Percentiles rank a stretch among this genome's conserved stretches.
These are phyloP conservation scores for Centrocercus urophasianus DNA, from an alignment of 2,113 vertebrate species.

Conservation along the genomic window DNA sequence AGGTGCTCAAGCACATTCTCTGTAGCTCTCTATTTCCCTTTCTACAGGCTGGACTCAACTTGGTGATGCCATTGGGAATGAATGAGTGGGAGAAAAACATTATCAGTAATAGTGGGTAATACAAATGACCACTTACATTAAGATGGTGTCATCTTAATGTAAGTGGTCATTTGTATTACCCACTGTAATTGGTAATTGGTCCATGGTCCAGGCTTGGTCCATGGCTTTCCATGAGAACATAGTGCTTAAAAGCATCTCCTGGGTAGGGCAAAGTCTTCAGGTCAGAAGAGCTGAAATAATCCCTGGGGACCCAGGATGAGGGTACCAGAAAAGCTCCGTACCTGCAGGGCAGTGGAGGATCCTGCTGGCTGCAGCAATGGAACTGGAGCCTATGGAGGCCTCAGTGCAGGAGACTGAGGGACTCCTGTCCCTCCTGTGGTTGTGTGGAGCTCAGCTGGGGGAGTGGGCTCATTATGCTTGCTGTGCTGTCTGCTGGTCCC, in stretches of 20 bases:
- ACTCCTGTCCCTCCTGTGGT: neutral
- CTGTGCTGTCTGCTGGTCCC: neutral
- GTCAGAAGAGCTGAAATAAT: neutral
- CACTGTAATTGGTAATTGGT: too few relatives aligned
- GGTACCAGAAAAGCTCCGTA: neutral
- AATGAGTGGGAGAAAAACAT: neutral
- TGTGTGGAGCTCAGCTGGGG: neutral
- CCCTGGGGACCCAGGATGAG: neutral
- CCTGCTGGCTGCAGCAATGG: neutral
- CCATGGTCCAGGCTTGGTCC: fast-evolving
- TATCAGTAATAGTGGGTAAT: neutral
- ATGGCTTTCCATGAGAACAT: neutral
- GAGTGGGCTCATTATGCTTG: neutral
- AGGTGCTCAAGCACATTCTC: neutral
- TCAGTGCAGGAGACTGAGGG: neutral
- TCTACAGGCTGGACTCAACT: neutral
- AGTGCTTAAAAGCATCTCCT: neutral
- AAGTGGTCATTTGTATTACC: too few relatives aligned
- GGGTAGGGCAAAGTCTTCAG: neutral
- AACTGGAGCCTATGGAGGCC: neutral
- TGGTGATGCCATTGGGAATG: neutral
- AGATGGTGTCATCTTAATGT: neutral
- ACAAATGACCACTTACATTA: neutral
- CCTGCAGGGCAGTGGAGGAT: neutral
- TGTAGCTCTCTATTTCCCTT: neutral